phyloP scores from a whole-genome alignment of 2,113 vertebrate genomes.

The Romanogobio albipinnatus region DNA sequence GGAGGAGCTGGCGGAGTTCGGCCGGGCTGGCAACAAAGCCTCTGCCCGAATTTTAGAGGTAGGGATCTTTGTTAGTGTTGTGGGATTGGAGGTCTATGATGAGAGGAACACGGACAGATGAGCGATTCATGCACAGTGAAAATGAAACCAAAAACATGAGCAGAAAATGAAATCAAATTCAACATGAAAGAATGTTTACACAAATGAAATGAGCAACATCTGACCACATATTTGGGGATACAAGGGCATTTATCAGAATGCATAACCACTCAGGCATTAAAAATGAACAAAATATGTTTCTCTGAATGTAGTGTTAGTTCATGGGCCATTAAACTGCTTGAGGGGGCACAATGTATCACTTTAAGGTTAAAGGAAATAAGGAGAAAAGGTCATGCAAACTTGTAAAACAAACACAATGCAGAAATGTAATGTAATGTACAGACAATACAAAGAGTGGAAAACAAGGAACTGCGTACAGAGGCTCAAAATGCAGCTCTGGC shows the following conservation, averaged over 20 bases:
- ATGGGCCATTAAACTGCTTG: neutral
- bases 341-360: neutral
- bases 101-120: conserved; percentile 69
- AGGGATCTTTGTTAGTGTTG: conserved; percentile 89
- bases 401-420: conserved; percentile 12
- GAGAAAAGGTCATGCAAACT: neutral
- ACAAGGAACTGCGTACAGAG: too few relatives aligned
- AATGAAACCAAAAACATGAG: conserved; percentile 29
- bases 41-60: conserved; percentile 82
- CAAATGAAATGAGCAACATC: conserved; percentile 2
- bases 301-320: neutral
- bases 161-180: neutral
- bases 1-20: conserved; percentile 78
- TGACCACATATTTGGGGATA: conserved; percentile 12
- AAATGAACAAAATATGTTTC: neutral
- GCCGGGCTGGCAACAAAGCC: conserved; percentile 75
- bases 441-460: conserved; percentile 5
- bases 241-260: neutral
- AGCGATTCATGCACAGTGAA: conserved; percentile 54
- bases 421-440: neutral
- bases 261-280: neutral
- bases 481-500: too few relatives aligned
- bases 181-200: neutral
- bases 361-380: neutral
- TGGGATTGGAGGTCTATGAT: conserved; percentile 82